Conservation (phyloP, 1,140 invertebrate genomes). For the Grapholita molesta region DNA sequence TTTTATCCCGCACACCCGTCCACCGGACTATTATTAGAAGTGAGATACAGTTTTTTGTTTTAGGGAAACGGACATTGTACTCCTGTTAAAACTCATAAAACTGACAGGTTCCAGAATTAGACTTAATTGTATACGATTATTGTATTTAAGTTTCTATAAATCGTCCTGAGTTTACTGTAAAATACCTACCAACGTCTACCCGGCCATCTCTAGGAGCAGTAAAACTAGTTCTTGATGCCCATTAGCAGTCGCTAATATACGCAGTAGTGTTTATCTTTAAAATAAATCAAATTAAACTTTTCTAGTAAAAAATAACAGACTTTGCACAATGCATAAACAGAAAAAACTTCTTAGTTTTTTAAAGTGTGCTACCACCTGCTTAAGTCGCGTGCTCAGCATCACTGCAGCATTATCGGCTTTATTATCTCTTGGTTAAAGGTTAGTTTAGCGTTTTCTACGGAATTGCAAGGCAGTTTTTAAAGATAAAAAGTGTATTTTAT, state of each 20-base stretch:
- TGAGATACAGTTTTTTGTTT: constrained; percentile 31
- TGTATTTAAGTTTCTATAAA: background rate
- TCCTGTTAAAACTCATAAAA: constrained; percentile 1
- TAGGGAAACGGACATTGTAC: constrained; percentile 27
- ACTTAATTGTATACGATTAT: constrained; percentile 11
- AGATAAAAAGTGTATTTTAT: constrained; percentile 47
- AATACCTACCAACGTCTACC: no score
- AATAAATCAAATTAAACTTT: constrained; percentile 39
- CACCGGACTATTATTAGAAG: constrained; percentile 52
- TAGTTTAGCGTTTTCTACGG: background rate
- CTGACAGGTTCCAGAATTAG: constrained; percentile 2
- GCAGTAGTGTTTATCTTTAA: constrained; percentile 32
- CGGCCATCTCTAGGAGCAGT: background rate
- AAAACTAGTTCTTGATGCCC: background rate
- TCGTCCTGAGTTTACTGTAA: background rate
- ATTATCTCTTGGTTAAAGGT: constrained; percentile 21
- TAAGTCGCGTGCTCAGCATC: constrained; percentile 61
- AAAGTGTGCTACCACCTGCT: constrained; percentile 71
- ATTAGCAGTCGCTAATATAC: no score
- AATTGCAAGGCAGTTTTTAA: constrained; percentile 16
- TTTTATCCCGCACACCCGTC: constrained; percentile 50
- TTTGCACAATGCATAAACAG: constrained; percentile 55
- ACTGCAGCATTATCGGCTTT: constrained; percentile 28
- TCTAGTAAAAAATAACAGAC: constrained; percentile 48
- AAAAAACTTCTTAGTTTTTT: constrained; percentile 73